Conservation (phyloP, 2,113 vertebrate species). For the Brachyhypopomus gauderio region DNA sequence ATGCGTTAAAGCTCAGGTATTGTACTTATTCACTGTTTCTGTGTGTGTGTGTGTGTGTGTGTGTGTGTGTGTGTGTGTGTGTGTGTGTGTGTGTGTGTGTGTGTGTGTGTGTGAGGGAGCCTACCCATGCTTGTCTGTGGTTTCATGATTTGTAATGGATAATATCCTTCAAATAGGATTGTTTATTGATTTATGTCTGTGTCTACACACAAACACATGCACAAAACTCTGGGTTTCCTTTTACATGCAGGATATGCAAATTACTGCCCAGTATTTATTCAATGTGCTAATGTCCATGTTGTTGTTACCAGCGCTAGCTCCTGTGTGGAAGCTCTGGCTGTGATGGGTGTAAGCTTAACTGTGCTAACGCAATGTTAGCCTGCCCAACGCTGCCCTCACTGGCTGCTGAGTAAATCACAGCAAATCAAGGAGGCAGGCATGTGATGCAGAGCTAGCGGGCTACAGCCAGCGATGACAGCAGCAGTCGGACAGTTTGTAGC, state of each 20-base stretch:
- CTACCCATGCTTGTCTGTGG: not conserved
- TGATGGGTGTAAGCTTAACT: constrained; percentile 4
- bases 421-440: not conserved
- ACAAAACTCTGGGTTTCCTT: constrained; percentile 30
- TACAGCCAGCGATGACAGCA: constrained; percentile 56
- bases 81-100: not conserved
- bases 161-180: not conserved
- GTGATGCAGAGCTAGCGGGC: constrained; percentile 40
- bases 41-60: constrained; percentile 50
- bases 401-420: not conserved
- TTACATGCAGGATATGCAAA: constrained; percentile 28
- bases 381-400: not conserved
- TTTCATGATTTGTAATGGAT: not conserved
- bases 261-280: not conserved
- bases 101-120: not conserved
- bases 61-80: constrained; percentile 13
- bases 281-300: not conserved
- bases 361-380: constrained; percentile 9
- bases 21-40: constrained; percentile 78
- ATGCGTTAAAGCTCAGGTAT: constrained; percentile 98
- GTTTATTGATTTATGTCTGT: not conserved
- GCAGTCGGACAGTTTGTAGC: constrained; percentile 57
- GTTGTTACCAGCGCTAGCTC: not conserved
- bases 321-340: not conserved
- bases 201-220: not conserved